These are phyloP conservation scores for Carapus acus DNA, from an alignment of 2,797 vertebrate species.

Conservation along the genomic window DNA sequence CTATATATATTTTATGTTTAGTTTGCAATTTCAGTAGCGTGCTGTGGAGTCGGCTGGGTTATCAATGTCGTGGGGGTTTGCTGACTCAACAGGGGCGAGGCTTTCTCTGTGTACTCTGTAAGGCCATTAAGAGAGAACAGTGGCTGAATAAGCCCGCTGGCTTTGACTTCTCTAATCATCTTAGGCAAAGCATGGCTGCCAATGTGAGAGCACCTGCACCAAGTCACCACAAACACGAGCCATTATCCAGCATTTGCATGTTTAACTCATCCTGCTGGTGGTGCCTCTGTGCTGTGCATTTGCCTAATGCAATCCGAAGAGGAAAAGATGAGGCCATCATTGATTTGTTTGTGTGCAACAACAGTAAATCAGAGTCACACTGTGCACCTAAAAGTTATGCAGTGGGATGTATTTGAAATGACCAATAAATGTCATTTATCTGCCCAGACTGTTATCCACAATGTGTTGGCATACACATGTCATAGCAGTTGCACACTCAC, in stretches of 20 bases:
- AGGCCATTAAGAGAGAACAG: slow-evolving; percentile 63
- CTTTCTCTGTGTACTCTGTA: slow-evolving; percentile 45
- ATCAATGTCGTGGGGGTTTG: slow-evolving; percentile 34
- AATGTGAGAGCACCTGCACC: slow-evolving; percentile 64
- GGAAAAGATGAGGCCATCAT: no score
- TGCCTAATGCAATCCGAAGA: no score
- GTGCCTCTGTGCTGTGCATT: no score
- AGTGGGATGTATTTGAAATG: neutral
- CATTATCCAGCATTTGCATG: slow-evolving; percentile 7
- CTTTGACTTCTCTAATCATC: slow-evolving; percentile 75
- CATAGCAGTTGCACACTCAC: no score
- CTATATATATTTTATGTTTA: slow-evolving; percentile 1
- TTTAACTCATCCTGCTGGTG: no score
- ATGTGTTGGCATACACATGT: no score
- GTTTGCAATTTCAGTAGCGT: slow-evolving; percentile 26
- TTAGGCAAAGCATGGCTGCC: slow-evolving; percentile 70
- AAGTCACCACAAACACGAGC: slow-evolving; percentile 16
- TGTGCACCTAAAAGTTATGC: slow-evolving; percentile 22
- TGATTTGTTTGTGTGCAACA: neutral
- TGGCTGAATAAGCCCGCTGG: slow-evolving; percentile 60
- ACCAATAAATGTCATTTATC: no score
- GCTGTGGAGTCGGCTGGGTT: slow-evolving; percentile 8
- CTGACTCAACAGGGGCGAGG: slow-evolving; percentile 60
- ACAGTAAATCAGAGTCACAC: slow-evolving; percentile 7
- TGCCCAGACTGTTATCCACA: no score